These are phyloP conservation scores for Taenioides sp. DNA, from an alignment of 2,797 vertebrate species.

Conservation along the genomic window DNA sequence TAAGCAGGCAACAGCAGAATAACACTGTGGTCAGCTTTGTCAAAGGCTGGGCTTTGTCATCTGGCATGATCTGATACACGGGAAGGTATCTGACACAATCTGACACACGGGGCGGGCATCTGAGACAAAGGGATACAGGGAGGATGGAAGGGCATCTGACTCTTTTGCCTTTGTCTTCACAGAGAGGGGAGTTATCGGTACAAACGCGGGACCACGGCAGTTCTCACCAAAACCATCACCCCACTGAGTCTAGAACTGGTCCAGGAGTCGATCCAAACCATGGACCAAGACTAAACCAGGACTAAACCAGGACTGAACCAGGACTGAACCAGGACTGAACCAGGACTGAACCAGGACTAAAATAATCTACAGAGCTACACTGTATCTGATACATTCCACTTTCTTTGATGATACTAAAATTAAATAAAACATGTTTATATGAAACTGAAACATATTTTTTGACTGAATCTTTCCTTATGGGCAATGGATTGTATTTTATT, in stretches of 20 bases:
- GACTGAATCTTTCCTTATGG: too few relatives aligned
- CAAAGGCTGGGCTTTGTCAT: too few relatives aligned
- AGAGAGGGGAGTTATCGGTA: background rate
- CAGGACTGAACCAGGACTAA: background rate
- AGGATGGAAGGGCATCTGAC: background rate
- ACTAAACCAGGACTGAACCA: background rate
- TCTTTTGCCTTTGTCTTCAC: background rate
- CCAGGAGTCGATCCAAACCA: slow-evolving; percentile 3
- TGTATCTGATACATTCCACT: too few relatives aligned
- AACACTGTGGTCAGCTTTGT: too few relatives aligned
- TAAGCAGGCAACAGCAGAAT: too few relatives aligned
- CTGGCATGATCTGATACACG: too few relatives aligned
- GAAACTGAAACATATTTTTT: too few relatives aligned
- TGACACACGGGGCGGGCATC: slow-evolving; percentile 6
- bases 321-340: slow-evolving; percentile 2
- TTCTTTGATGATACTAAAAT: too few relatives aligned
- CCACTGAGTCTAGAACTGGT: background rate
- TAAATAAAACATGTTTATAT: too few relatives aligned
- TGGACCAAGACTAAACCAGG: background rate
- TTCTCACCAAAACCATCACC: slow-evolving; percentile 5
- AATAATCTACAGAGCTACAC: too few relatives aligned
- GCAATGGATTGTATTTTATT: too few relatives aligned
- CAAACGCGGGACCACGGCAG: slow-evolving; percentile 1
- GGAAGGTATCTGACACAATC: slow-evolving; percentile 5
- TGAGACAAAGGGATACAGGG: background rate